Conservation (phyloP, 2,797 vertebrate species). For the Gallinago solitaria region DNA sequence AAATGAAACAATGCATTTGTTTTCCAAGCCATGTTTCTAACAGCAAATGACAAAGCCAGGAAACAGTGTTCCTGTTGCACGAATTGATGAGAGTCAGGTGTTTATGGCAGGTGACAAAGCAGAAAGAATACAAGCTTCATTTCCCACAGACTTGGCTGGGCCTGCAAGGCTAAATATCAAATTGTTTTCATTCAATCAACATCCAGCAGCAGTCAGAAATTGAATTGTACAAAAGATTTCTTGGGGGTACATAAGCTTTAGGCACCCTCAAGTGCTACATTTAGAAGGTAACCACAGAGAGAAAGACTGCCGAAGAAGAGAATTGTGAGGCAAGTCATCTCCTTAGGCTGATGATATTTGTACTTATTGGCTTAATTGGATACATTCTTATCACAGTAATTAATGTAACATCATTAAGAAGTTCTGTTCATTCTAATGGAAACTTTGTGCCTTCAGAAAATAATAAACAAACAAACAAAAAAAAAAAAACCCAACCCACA, state of each 20-base stretch:
- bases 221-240: not conserved
- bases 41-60: not conserved
- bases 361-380: not conserved
- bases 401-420: not conserved
- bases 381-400: not conserved
- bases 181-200: not conserved
- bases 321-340: not conserved
- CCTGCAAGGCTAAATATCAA: not conserved
- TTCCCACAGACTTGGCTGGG: not conserved
- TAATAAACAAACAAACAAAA: not conserved
- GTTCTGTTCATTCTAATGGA: not conserved
- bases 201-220: slow-evolving; percentile 3
- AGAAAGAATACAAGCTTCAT: not conserved
- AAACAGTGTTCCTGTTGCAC: not conserved
- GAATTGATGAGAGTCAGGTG: not conserved
- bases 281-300: not conserved
- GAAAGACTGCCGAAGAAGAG: not conserved
- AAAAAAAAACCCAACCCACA: too few species aligned
- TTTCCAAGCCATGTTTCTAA: not conserved
- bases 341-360: not conserved
- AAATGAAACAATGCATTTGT: not conserved
- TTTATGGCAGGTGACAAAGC: not conserved
- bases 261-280: not conserved
- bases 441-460: not conserved
- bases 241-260: not conserved